Base-by-base conservation (phyloP, 2,888 invertebrate species). In the Eupithecia insigniata region DNA sequence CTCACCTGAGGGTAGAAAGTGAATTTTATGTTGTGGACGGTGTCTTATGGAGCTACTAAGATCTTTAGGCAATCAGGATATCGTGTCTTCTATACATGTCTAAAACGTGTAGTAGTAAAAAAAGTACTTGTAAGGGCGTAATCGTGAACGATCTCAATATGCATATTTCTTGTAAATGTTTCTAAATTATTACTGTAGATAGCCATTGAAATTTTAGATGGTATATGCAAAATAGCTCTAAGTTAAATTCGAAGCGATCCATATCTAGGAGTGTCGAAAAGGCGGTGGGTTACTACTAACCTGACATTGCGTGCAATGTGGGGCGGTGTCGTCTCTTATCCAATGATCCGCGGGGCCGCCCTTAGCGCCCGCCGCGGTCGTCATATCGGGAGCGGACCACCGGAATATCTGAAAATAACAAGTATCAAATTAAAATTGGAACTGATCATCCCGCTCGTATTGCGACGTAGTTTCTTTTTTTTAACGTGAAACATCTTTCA, bases 261-360 rank as follows among this genome's bases (percentile, higher is more conserved):
- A 36, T 43, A 18, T 43, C 18, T 18, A 18, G 39, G 0, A n/a
- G n/a, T n/a, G 4, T 7, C n/a, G n/a, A 12, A 51, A 51, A 51
- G 22, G 3, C 10, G 1, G 7, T n/a, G 2, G 51, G n/a, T 22
- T 55, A n/a, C n/a, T 12, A 60, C 85, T 85, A 79, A 95, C 95
- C 96, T 96, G 85, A 88, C 99, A 99, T 71, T 97, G 97, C 18
- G 97, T 97, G 90, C 99, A 99, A 77, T 96, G 96, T 78, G 99
- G 99, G 0, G 98, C 97, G 1, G 97, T 98, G 87, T 99, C 99
- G 88, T 99, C 99, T 83, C 98, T 97, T 34, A 99, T 95, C 99
- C 99, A 99, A 90, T 99, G 99, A 92, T 99, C 99, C 22, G 98
- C 98, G 12, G 94, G 93, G 1, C 97, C 96, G 10, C 96, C 97